phyloP scores from a whole-genome alignment of 2,888 invertebrate genomes.

The Philonicus albiceps region DNA sequence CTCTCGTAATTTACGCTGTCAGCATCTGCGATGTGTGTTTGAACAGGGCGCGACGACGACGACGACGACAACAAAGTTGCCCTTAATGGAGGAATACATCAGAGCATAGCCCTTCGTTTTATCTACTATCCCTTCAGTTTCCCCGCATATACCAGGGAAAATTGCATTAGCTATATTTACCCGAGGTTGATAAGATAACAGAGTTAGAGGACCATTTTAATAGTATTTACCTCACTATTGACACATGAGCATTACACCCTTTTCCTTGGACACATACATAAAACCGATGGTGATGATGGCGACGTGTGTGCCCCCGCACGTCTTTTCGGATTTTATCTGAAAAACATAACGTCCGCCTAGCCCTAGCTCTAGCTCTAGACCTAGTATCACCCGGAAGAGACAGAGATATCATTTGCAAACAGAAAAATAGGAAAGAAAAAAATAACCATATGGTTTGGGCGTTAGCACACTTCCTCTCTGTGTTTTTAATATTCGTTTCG shows the following conservation, averaged over 20 bases:
- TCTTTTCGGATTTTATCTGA: neutral
- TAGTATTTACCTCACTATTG: neutral
- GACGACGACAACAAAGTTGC: neutral
- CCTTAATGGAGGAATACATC: neutral
- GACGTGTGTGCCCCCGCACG: neutral
- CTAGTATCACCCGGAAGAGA: neutral
- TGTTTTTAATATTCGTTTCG: neutral
- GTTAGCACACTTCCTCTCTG: neutral
- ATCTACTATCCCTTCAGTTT: neutral
- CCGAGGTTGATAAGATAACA: conserved; percentile 4
- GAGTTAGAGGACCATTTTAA: conserved; percentile 16
- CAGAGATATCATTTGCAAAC: neutral
- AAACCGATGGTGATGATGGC: neutral
- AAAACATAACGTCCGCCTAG: neutral
- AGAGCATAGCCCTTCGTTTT: neutral
- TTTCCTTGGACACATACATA: neutral
- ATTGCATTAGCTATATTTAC: conserved; percentile 27
- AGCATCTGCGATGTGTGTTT: neutral
- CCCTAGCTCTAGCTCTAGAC: neutral
- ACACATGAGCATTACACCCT: neutral
- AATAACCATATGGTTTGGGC: neutral
- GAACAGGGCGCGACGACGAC: neutral
- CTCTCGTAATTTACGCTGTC: neutral
- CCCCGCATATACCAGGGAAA: neutral
- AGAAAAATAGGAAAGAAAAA: neutral